A percentile compares a stretch with the other conserved stretches of the same genome.
Evolutionary conservation across 2,888 invertebrate genomes (phyloP).

Genomic region (Drosophila gaucha): DNA sequence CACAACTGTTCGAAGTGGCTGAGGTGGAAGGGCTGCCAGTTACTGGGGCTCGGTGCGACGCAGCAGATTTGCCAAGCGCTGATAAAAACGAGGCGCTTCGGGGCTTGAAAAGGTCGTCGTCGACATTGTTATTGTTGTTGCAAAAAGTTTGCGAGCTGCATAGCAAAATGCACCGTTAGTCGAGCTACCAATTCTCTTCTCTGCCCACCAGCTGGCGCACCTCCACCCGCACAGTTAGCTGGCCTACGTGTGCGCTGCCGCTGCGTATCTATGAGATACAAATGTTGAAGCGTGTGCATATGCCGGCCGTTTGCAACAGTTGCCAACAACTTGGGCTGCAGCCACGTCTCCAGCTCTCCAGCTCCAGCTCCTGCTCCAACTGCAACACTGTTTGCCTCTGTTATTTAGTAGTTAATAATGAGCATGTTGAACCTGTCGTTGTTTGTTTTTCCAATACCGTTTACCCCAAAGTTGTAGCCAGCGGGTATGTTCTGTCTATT

Average conservation of each 20-base stretch:
- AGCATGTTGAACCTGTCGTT: conserved; percentile 76
- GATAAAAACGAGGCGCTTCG: conserved; percentile 72
- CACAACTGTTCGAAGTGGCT: too few relatives aligned
- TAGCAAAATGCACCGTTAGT: conserved; percentile 76
- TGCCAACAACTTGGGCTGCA: conserved; percentile 35
- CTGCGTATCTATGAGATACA: conserved; percentile 74
- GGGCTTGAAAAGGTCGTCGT: conserved; percentile 75
- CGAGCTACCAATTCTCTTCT: conserved; percentile 34
- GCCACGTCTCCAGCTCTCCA: conserved; percentile 1
- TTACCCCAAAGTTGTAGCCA: background rate
- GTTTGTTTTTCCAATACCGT: conserved; percentile 59
- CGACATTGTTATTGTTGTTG: conserved; percentile 22
- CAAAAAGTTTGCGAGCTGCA: conserved; percentile 67
- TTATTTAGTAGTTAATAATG: conserved; percentile 81
- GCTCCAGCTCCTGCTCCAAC: background rate
- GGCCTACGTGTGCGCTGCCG: conserved; percentile 40
- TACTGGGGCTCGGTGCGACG: conserved; percentile 9
- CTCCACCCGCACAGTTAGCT: conserved; percentile 24
- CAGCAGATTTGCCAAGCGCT: conserved; percentile 69
- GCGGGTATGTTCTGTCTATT: conserved; percentile 10
- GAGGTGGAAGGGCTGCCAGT: background rate
- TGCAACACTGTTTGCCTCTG: conserved; percentile 60
- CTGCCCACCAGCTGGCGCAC: too few relatives aligned
- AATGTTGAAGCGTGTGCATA: conserved; percentile 58
- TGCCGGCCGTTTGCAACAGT: conserved; percentile 61